phyloP scores from a whole-genome alignment of 2,113 vertebrate genomes.

The Falco punctatus region DNA sequence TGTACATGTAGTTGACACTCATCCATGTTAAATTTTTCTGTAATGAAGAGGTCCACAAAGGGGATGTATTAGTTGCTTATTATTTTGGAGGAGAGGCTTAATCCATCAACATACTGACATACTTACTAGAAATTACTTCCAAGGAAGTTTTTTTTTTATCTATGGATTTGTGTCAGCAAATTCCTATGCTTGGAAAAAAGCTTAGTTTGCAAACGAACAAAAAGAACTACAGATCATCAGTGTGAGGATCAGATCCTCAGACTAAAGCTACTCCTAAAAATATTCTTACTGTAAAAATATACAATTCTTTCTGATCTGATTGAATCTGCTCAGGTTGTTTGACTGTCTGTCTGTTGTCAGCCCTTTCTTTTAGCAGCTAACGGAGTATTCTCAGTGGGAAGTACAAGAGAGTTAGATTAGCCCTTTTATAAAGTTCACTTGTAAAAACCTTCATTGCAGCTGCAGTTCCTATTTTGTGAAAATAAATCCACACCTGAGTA shows the following conservation, averaged over 20 bases:
- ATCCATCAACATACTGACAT: not conserved
- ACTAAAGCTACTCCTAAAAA: not conserved
- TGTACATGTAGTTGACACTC: not conserved
- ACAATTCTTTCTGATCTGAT: not conserved
- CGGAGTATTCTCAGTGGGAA: not conserved
- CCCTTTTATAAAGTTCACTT: not conserved
- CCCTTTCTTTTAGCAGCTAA: not conserved
- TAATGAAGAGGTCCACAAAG: not conserved
- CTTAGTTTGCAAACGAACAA: not conserved
- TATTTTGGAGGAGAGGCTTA: constrained; percentile 15
- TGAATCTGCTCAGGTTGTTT: not conserved
- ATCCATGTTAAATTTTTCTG: not conserved
- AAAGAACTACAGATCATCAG: not conserved
- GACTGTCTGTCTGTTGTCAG: not conserved
- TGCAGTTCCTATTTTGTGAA: not conserved
- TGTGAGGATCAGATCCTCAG: not conserved
- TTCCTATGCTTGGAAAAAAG: not conserved
- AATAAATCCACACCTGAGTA: not conserved
- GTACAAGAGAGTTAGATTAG: not conserved
- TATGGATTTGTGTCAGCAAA: not conserved
- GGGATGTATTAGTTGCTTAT: not conserved
- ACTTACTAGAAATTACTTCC: not conserved
- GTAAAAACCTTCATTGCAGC: not conserved
- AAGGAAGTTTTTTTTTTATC: not conserved
- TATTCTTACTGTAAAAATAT: not conserved